These are phyloP conservation scores for Pseudomyrmex gracilis DNA, from an alignment of 1,140 invertebrate species.

Conservation along the genomic window DNA sequence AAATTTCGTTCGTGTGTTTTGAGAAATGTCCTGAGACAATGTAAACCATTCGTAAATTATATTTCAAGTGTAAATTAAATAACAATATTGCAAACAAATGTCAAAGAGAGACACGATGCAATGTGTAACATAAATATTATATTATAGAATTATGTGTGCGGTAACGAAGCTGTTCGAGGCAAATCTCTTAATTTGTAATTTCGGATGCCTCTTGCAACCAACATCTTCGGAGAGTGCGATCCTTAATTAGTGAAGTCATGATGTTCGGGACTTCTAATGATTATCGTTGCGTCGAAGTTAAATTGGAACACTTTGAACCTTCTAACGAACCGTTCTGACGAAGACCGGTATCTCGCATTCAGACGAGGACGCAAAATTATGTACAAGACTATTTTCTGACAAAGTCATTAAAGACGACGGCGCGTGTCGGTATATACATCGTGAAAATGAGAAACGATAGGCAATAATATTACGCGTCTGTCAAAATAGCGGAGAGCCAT, in stretches of 20 bases:
- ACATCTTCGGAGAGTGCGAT: neutral
- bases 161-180: neutral
- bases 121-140: neutral
- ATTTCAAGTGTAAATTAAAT: neutral
- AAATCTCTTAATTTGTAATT: slow-evolving; percentile 8
- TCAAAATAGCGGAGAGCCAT: neutral
- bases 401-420: neutral
- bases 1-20: too few species aligned
- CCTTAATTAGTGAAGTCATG: slow-evolving; percentile 27
- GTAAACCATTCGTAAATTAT: too few species aligned
- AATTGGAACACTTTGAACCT: neutral
- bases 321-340: neutral
- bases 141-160: neutral
- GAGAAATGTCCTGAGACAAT: too few species aligned
- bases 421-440: neutral
- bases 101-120: neutral
- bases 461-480: neutral
- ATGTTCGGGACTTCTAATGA: slow-evolving; percentile 29
- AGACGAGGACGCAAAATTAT: slow-evolving; percentile 4
- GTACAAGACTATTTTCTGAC: neutral
- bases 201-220: neutral
- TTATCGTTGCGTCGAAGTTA: slow-evolving; percentile 41
- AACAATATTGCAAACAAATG: neutral
- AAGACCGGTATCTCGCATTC: neutral
- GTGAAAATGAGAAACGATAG: neutral